Percentiles rank a stretch among this genome's conserved stretches.
These are phyloP conservation scores for Crenuchus spilurus DNA, from an alignment of 2,797 vertebrate genomes.

Conservation along the genomic window DNA sequence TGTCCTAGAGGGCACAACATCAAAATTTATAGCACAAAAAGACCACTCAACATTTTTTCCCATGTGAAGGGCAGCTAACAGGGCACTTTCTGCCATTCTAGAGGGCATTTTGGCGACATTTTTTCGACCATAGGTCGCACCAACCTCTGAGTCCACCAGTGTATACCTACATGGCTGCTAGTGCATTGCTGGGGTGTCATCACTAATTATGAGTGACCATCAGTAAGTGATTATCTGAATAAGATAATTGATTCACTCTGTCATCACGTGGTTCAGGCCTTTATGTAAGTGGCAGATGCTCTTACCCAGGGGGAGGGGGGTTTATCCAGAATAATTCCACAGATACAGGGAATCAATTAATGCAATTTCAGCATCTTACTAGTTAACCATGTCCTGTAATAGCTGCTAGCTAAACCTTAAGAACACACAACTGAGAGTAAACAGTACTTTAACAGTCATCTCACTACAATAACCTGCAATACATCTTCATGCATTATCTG, in stretches of 20 bases:
- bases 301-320: background rate
- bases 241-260: background rate
- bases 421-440: background rate
- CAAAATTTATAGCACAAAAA: too few species aligned
- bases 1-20: too few species aligned
- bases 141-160: background rate
- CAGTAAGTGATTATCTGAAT: background rate
- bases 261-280: background rate
- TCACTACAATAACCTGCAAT: background rate
- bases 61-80: too few species aligned
- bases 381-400: background rate
- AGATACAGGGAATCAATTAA: background rate
- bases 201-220: background rate
- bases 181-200: background rate
- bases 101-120: too few species aligned
- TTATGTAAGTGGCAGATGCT: background rate
- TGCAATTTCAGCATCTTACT: background rate
- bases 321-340: background rate
- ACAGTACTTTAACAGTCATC: background rate
- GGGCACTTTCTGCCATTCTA: too few species aligned
- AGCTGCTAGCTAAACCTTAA: background rate
- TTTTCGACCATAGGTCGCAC: constrained; percentile 25
- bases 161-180: too few species aligned
- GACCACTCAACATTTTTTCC: too few species aligned
- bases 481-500: background rate